These are phyloP conservation scores for Bucco capensis DNA, from an alignment of 2,113 vertebrate species.

Conservation along the genomic window DNA sequence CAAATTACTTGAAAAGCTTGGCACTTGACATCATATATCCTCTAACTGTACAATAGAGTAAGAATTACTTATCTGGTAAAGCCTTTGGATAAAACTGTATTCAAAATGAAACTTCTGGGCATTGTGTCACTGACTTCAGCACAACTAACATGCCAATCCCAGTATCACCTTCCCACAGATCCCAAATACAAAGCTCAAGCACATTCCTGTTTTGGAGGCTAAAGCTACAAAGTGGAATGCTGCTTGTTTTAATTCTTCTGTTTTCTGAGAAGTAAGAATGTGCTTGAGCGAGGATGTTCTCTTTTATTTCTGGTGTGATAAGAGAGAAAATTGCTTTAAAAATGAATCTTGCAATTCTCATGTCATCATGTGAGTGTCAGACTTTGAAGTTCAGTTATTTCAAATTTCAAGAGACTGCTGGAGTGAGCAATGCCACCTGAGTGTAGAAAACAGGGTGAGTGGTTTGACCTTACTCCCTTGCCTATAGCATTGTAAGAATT, in stretches of 20 bases:
- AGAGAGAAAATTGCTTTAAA: background rate
- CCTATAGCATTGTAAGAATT: background rate
- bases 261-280: background rate
- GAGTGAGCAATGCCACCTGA: background rate
- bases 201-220: background rate
- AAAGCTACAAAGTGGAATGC: background rate
- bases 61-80: conserved; percentile 10
- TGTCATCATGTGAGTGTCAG: background rate
- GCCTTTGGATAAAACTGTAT: background rate
- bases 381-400: background rate
- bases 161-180: background rate
- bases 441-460: background rate
- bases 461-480: background rate
- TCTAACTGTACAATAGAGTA: background rate
- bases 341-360: background rate
- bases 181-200: background rate
- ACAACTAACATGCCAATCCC: background rate
- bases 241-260: background rate
- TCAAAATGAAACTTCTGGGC: background rate
- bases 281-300: background rate
- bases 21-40: background rate
- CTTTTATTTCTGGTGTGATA: background rate
- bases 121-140: background rate
- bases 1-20: conserved; percentile 8
- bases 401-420: background rate